These are phyloP conservation scores for Protaetia brevitarsis DNA, from an alignment of 1,140 invertebrate genomes.

Conservation along the genomic window DNA sequence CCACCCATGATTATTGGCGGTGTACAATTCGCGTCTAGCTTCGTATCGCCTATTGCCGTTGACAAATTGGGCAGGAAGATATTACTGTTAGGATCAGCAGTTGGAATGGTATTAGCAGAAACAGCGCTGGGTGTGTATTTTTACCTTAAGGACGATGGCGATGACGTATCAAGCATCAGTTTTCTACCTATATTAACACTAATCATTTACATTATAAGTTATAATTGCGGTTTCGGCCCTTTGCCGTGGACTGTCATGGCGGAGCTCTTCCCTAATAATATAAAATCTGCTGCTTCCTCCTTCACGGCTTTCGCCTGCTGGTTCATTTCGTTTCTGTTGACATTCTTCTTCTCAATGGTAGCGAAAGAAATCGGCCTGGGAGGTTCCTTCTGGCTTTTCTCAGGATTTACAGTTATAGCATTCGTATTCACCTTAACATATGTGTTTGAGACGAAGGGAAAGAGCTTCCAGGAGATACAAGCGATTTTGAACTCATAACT, in stretches of 20 bases:
- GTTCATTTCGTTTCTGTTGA: slow-evolving; percentile 73
- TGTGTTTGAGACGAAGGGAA: slow-evolving; percentile 79
- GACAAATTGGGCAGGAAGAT: slow-evolving; percentile 70
- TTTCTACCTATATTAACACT: slow-evolving; percentile 39
- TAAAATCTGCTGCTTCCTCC: slow-evolving; percentile 69
- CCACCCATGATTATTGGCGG: slow-evolving; percentile 76
- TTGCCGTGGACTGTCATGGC: slow-evolving; percentile 80
- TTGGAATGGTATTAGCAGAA: slow-evolving; percentile 55
- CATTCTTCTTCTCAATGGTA: slow-evolving; percentile 66
- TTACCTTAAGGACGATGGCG: slow-evolving; percentile 30
- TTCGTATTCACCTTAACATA: slow-evolving; percentile 56
- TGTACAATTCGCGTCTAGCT: slow-evolving; percentile 66
- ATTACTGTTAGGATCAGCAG: slow-evolving; percentile 66
- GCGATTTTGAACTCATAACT: background rate
- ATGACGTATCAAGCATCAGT: slow-evolving; percentile 21
- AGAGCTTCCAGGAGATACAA: slow-evolving; percentile 57
- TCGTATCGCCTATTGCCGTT: slow-evolving; percentile 67
- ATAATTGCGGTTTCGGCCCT: slow-evolving; percentile 65
- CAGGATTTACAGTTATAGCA: slow-evolving; percentile 61
- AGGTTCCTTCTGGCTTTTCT: slow-evolving; percentile 76
- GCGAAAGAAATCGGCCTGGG: slow-evolving; percentile 59
- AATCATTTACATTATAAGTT: slow-evolving; percentile 36
- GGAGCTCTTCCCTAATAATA: slow-evolving; percentile 73
- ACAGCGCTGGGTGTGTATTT: slow-evolving; percentile 40
- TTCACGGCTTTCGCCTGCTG: slow-evolving; percentile 73